Base-by-base conservation (phyloP, 2,113 vertebrate species). In the Martes martes region DNA sequence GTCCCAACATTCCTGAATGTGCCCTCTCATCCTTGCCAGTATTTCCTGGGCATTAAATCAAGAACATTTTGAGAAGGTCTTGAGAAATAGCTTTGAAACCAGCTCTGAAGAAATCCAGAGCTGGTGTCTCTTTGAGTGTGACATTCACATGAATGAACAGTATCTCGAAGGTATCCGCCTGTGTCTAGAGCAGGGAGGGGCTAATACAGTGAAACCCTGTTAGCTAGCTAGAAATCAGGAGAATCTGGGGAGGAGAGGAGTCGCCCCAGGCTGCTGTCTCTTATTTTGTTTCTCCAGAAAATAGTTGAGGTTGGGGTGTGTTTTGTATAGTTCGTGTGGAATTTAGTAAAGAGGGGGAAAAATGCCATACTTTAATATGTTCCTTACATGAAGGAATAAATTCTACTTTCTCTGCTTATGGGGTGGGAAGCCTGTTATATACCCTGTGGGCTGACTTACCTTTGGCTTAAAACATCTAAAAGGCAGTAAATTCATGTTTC, bases 391-490 rank as follows among this genome's bases (percentile, higher is more conserved):
- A 78, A 92, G 31, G 33, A 26, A 96, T 87, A 83, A 33, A 78
- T 69, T 89, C 31, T 55, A 31, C 47, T 45, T 95, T 83, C 80
- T 90, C 90, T 89, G 8, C 93, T 89, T 97, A 87, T 19, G 63
- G 13, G 36, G 76, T 0, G 1, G 31, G n/a, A 92, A 2, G 4
- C 57, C 94, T 97, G 61, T 96, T 98, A 96, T 52, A 91, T 74
- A 73, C 21, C 16, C 50, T 74, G 31, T 87, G 78, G 85, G 91
- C 92, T 97, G 82, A 98, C 95, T 96, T 95, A 78, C 19, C 28
- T 95, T 96, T 96, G 93, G 96, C 89, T 94, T 95, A 78, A 97
- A 98, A 92, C 91, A 97, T 63, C 42, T 93, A 79, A 97, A 94
- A 94, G 61, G 45, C 78, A 79, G 74, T 97, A 85, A 90, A 94